Conservation (phyloP, 2,797 vertebrate genomes). For the Rachycentron canadum region DNA sequence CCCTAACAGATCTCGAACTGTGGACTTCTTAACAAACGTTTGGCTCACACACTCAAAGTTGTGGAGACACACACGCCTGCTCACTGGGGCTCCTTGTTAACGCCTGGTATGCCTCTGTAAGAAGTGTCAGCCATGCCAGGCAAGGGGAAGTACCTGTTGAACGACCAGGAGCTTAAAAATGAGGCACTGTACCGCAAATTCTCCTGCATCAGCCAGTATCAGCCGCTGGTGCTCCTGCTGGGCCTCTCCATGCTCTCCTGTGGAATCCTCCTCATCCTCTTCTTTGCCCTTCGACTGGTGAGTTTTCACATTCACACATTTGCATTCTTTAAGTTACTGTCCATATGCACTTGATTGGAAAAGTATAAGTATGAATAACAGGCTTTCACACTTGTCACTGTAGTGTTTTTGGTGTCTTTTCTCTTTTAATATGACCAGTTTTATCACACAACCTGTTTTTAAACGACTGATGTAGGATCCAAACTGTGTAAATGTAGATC, state of each 20-base stretch:
- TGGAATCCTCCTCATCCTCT: constrained; percentile 84
- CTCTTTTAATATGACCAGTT: not conserved
- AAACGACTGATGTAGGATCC: no score
- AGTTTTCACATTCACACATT: constrained; percentile 71
- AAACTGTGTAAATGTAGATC: not conserved
- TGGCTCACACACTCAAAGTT: constrained; percentile 12
- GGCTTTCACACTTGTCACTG: not conserved
- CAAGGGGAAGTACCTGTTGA: constrained; percentile 96
- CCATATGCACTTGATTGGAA: not conserved
- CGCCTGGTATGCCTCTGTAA: constrained; percentile 63
- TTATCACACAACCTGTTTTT: not conserved
- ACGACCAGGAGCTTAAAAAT: constrained; percentile 89
- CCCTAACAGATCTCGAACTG: constrained; percentile 42
- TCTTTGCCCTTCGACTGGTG: constrained; percentile 86
- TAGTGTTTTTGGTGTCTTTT: not conserved
- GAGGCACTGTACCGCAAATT: constrained; percentile 93
- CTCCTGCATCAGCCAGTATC: constrained; percentile 93
- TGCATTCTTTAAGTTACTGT: not conserved
- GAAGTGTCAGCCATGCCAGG: constrained; percentile 89
- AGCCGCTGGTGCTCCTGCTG: constrained; percentile 91
- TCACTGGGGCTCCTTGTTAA: constrained; percentile 42
- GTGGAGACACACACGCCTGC: constrained; percentile 39
- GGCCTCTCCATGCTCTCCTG: constrained; percentile 88
- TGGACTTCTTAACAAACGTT: constrained; percentile 37
- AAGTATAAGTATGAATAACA: not conserved